Evolutionary conservation across 2,113 vertebrate species (phyloP).

Genomic region (Glareola pratincola): DNA sequence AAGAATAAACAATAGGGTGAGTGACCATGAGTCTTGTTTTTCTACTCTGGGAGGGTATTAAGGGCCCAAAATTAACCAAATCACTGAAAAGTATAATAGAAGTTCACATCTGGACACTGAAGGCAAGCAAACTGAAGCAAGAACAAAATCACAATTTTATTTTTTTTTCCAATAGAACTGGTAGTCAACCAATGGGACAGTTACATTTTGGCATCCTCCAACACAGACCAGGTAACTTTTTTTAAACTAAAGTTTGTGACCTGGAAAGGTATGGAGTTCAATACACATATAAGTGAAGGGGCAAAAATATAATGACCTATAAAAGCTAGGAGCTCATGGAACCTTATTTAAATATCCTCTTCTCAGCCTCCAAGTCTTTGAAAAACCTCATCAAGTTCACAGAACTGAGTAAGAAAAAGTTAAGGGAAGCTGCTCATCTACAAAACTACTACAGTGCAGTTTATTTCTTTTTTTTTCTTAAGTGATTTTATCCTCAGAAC

Average conservation of each 20-base stretch:
- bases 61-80: not conserved
- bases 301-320: not conserved
- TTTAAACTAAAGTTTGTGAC: not conserved
- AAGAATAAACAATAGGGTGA: not conserved
- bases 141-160: not conserved
- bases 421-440: not conserved
- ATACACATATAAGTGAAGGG: not conserved
- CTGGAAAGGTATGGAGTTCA: not conserved
- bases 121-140: not conserved
- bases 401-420: not conserved
- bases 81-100: not conserved
- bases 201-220: not conserved
- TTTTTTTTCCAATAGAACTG: not conserved
- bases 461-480: not conserved
- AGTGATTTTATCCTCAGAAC: not conserved
- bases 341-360: not conserved
- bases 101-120: not conserved
- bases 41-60: not conserved
- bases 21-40: not conserved
- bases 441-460: accelerated
- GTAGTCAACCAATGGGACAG: not conserved
- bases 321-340: not conserved
- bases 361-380: not conserved
- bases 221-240: not conserved
- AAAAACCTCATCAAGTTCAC: not conserved